Evolutionary conservation across 1,140 invertebrate genomes (phyloP), one percentile per base, ranked within the genome.

Genomic region (Aphidius ervi): DNA sequence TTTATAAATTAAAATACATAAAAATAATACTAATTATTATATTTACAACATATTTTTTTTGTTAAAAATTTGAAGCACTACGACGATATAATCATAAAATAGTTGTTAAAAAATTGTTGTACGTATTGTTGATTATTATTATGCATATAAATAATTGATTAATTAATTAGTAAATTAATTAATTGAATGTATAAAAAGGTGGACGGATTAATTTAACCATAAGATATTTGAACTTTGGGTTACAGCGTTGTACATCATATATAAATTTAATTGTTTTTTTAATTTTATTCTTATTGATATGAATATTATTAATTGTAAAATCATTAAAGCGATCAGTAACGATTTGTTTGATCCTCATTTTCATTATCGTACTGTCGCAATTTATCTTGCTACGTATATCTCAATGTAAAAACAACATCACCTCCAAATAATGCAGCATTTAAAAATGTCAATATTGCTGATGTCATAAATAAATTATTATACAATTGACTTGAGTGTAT

Each of bases 391-490:
- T 64, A 56, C 45, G 62, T 59, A 46, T 73, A 77, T 62, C 73
- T 79, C 53, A 82, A 76, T 1, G 82, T 83, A 31, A 85, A 67
- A 42, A 81, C 73, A 37, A 84, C 76, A 64, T 87, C 85, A 0
- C 74, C 50, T 7, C 80, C 69, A 63, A 82, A 85, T n/a, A 83
- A 71, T 6, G 74, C 56, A 0, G 78, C 79, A 64, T 83, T 81
- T 9, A 85, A 63, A 61, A 83, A 82, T 6, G 82, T 76, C 63
- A 85, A 83, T n/a, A 84, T 71, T 6, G 81, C 79, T 0, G 81
- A 80, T 0, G 82, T 80, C 65, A 84, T 82, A 67, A 86, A 71
- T 82, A 86, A 83, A 61, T 85, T 83, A 71, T 83, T 76, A 68
- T 84, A 82, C 65, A 82, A 77, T 61, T 85, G 83, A 56, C 83